Evolutionary conservation across 37 sponge, comb jelly and placozoan genomes (phyloP).

Genomic region (Aplysina aerophoba): DNA sequence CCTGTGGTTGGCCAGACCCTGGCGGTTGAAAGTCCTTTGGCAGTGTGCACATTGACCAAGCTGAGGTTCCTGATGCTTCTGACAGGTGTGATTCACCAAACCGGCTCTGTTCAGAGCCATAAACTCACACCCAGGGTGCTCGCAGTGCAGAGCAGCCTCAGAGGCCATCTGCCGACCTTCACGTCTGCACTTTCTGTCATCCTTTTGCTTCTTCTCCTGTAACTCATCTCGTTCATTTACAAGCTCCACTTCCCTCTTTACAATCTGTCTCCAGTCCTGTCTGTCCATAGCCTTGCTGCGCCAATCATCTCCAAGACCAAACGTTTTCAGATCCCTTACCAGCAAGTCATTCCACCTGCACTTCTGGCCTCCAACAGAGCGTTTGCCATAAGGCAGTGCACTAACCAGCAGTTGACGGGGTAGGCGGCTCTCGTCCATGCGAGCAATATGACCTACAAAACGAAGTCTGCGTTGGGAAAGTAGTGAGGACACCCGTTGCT

Average conservation of each 20-base stretch:
- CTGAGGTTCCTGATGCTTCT: conserved; percentile 10
- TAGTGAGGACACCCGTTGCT: conserved; percentile 14
- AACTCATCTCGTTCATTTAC: background rate
- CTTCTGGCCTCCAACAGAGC: conserved; percentile 32
- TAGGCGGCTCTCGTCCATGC: conserved; percentile 12
- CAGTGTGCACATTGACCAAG: conserved; percentile 13
- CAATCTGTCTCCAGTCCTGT: conserved; percentile 1
- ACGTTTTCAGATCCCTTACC: conserved; percentile 1
- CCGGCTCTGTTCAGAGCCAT: conserved; percentile 17
- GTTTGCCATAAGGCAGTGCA: conserved; percentile 23
- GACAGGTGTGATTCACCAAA: background rate
- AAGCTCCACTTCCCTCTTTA: background rate
- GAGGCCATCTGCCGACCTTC: conserved; percentile 20
- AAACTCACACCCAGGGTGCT: conserved; percentile 23
- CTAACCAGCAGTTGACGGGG: conserved; percentile 14
- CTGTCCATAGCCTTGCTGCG: conserved; percentile 10
- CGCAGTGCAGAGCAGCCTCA: conserved; percentile 8
- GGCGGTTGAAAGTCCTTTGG: background rate
- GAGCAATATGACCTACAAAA: conserved; percentile 1
- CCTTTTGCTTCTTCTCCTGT: conserved; percentile 22
- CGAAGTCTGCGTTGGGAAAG: conserved; percentile 25
- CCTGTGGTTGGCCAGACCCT: background rate
- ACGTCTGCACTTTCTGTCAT: background rate
- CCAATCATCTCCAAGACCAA: conserved; percentile 20
- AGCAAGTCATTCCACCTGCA: conserved; percentile 25